phyloP scores from a whole-genome alignment of 2,888 invertebrate species.

The Microctonus hyperodae region DNA sequence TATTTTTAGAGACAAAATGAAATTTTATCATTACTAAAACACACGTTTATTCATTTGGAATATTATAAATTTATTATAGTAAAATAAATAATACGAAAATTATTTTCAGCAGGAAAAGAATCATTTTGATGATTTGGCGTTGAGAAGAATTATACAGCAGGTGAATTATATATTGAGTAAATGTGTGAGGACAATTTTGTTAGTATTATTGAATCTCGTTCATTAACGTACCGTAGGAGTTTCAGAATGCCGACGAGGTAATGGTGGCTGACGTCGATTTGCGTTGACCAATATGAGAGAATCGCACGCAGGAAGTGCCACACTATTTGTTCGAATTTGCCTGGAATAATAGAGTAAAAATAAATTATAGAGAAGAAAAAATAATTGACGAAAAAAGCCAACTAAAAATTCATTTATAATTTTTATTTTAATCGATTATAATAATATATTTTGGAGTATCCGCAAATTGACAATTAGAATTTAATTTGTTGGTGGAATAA shows the following conservation, averaged over 20 bases:
- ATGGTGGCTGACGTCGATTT: conserved; percentile 50
- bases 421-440: neutral
- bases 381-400: neutral
- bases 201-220: conserved; percentile 21
- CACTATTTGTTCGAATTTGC: conserved; percentile 57
- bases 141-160: too few relatives aligned
- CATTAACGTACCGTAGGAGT: conserved; percentile 52
- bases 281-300: conserved; percentile 52
- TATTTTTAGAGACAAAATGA: too few relatives aligned
- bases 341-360: conserved; percentile 39
- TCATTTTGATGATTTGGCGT: too few relatives aligned
- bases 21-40: neutral
- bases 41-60: neutral
- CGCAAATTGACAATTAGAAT: neutral
- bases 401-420: neutral
- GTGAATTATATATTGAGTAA: neutral
- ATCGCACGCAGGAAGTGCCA: conserved; percentile 53
- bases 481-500: neutral
- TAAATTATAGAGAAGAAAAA: neutral
- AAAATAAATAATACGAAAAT: neutral
- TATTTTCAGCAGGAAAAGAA: neutral
- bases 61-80: neutral
- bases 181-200: conserved; percentile 21
- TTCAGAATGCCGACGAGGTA: conserved; percentile 59
- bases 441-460: neutral